Base-by-base conservation (phyloP, 2,113 vertebrate genomes). In the Nothocercus julius region DNA sequence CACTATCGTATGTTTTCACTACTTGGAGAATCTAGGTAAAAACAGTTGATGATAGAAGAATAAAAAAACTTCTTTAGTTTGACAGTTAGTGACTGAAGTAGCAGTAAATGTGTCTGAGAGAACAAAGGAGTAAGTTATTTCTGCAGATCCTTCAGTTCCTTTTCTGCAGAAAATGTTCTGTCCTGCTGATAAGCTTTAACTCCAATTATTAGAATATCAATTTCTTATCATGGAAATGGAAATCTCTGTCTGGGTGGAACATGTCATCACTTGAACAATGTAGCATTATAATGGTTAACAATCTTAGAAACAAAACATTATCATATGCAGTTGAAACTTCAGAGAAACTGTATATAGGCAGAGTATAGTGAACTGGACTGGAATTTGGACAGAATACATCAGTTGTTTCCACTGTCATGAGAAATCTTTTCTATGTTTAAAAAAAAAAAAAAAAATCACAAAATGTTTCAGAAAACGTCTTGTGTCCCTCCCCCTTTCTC, bases 1-100 rank as follows among this genome's bases (percentile, higher is more conserved):
- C 98, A 98, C 49, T 99, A 98, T 74, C 98, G 98, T 5, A 89
- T 99, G 70, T 97, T 99, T 69, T 98, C 99, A 4, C 97, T 99
- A 53, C 95, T 99, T 56, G 99, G 99, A 78, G 99, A 99, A 96
- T 98, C 98, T 90, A 99, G 99, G 99, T 99, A 97, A 98, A 86
- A 70, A 49, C 81, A 58, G 19, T 72, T 76, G 21, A 42, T 47
- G 85, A 21, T 61, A 40, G 61, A 70, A 38, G 69, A 82, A 49
- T 42, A 44, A 7, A 17, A 24, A 70, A 47, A 49, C 12, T 20
- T 51, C 53, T 53, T 53, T 36, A 53, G 19, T 51, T 36, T 18
- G 28, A 38, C 47, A 53, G 47, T 34, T 36, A 72, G 47, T 53
- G 47, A 53, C 17, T 36, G 34, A 53, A 72, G 38, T 53, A 14